A percentile compares a stretch with the other conserved stretches of the same genome.
Evolutionary conservation across 23 tunicate genomes (phyloP).

Genomic region (Trididemnum nubilum): DNA sequence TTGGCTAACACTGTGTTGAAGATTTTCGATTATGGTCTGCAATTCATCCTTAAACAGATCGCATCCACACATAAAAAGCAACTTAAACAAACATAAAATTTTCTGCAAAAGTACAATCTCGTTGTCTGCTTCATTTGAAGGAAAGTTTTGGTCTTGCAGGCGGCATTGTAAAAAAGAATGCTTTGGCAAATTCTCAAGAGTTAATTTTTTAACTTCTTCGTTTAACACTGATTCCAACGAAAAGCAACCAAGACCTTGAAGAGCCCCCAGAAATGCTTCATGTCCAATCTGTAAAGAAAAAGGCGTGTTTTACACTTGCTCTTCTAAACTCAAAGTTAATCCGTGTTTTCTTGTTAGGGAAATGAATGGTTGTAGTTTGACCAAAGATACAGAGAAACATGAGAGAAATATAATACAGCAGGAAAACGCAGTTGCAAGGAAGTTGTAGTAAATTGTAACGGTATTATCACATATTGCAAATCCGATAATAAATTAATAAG

Average conservation of each 20-base stretch:
- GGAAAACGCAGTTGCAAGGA: too few species aligned
- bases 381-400: too few species aligned
- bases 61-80: constrained; percentile 50
- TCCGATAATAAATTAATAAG: too few species aligned
- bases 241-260: constrained; percentile 60
- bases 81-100: constrained; percentile 37
- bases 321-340: too few species aligned
- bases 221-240: background rate
- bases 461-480: too few species aligned
- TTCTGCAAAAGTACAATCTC: background rate
- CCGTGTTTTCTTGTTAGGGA: too few species aligned
- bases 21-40: constrained; percentile 37
- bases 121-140: background rate
- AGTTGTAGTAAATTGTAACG: too few species aligned
- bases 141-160: constrained; percentile 3
- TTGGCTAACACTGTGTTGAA: constrained; percentile 41
- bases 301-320: too few species aligned
- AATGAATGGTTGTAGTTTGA: too few species aligned
- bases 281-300: constrained; percentile 57
- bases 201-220: background rate
- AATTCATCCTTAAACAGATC: constrained; percentile 69
- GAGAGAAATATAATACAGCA: too few species aligned
- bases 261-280: constrained; percentile 45
- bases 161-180: background rate
- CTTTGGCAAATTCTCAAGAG: background rate